Percentiles rank a stretch among this genome's conserved stretches.
Conservation (phyloP, 2,113 vertebrate genomes). For the Sula dactylatra region DNA sequence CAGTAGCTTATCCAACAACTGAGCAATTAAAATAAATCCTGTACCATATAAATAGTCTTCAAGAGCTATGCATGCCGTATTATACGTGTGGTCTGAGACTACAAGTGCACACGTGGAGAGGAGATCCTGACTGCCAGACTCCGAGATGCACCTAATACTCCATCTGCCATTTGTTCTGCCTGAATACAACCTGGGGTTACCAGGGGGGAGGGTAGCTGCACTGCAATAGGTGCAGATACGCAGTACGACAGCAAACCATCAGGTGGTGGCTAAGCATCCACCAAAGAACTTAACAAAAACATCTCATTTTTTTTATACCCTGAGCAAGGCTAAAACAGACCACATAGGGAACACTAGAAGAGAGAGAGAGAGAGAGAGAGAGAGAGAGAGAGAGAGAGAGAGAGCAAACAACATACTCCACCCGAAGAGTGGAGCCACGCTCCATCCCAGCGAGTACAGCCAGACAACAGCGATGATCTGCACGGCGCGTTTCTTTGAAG, state of each 20-base stretch:
- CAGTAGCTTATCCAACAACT: background rate
- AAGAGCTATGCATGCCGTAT: background rate
- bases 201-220: background rate
- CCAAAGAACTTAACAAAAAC: background rate
- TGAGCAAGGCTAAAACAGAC: background rate
- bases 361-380: background rate
- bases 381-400: background rate
- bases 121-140: background rate
- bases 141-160: background rate
- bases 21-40: background rate
- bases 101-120: rapidly evolving
- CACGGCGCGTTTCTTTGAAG: constrained; percentile 47
- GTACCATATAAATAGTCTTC: background rate
- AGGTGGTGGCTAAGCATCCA: background rate
- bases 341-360: rapidly evolving
- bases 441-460: constrained; percentile 70
- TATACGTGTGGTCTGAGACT: background rate
- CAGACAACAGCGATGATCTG: constrained; percentile 56
- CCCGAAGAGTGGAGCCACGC: constrained; percentile 55
- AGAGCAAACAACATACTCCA: constrained; percentile 68
- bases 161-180: background rate
- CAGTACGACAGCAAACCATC: rapidly evolving
- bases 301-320: background rate
- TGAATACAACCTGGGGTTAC: background rate
- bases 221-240: background rate